Evolutionary conservation across 2,113 vertebrate species (phyloP), one percentile per base, ranked within the genome.

Genomic region (Elephantulus edwardii): DNA sequence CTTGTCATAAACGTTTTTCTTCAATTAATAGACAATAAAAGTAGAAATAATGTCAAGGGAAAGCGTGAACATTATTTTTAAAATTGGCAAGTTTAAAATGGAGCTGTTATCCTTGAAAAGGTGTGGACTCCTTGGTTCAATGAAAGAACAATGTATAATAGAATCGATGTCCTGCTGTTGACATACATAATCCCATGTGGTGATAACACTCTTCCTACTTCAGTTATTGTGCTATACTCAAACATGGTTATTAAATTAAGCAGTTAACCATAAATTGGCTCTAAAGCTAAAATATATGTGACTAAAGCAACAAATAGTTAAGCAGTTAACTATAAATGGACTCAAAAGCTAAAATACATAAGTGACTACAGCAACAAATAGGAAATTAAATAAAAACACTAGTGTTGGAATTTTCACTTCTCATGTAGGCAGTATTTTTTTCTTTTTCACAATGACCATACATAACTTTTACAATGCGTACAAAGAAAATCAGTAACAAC

Each of bases 321-420:
- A 64, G 4, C 50, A 88, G 66, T 42, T 50, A 86, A 78, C 24
- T 35, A 88, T 50, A 70, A 88, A 89, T 1, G 66, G n/a, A 68
- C 50, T 62, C 89, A 19, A 83, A 91, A 90, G 86, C 28, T 19
- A 82, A 88, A 94, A 78, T 52, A 44, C n/a, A 20, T 14, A n/a
- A 87, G 30, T 68, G 28, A 46, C 64, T 85, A 84, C 4, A 93
- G 38, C 4, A 81, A 62, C 58, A 82, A 75, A 19, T 2, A 81
- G 28, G 83, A 52, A 30, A 38, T 78, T 58, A 81, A 70, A 87
- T 14, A 46, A 64, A 92, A 85, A 84, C 8, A 79, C 62, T 0
- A 40, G 48, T 16, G 50, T 40, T 38, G 52, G 48, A 88, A 90
- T 3, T 79, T 76, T 75, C 28, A 17, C 17, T 46, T 90, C 86